A percentile compares a stretch with the other conserved stretches of the same genome.
Conservation (phyloP, 1,140 invertebrate genomes). For the Asbolus verrucosus region DNA sequence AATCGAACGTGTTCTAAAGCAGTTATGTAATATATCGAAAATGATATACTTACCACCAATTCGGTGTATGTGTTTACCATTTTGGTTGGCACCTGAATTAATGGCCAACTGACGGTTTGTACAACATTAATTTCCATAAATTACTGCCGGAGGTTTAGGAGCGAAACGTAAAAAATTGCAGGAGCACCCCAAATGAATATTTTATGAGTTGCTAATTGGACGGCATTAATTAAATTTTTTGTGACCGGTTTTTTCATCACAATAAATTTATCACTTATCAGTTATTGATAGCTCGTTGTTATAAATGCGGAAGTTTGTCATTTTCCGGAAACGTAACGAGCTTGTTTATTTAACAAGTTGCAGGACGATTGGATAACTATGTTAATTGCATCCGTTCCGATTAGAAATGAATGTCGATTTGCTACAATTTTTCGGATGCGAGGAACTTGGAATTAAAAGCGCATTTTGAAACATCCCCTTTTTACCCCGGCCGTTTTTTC, state of each 20-base stretch:
- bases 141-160: not conserved
- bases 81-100: no score
- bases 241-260: not conserved
- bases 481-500: no score
- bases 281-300: not conserved
- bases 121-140: slow-evolving; percentile 7
- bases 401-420: not conserved
- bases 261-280: not conserved
- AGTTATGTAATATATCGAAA: no score
- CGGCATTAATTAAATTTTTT: not conserved
- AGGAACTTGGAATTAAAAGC: no score
- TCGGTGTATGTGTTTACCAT: no score
- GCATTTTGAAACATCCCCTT: no score
- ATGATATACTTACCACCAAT: no score
- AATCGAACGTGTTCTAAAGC: no score
- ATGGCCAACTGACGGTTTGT: no score
- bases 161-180: not conserved
- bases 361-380: slow-evolving; percentile 20
- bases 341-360: not conserved
- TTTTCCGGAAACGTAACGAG: slow-evolving; percentile 10
- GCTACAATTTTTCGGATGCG: no score
- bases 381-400: slow-evolving; percentile 25
- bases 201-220: not conserved
- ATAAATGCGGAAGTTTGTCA: slow-evolving; percentile 18
- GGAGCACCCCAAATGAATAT: not conserved